Evolutionary conservation across 2,113 vertebrate genomes (phyloP), one percentile per base, ranked within the genome.

Genomic region (Clarias macrocephalus): DNA sequence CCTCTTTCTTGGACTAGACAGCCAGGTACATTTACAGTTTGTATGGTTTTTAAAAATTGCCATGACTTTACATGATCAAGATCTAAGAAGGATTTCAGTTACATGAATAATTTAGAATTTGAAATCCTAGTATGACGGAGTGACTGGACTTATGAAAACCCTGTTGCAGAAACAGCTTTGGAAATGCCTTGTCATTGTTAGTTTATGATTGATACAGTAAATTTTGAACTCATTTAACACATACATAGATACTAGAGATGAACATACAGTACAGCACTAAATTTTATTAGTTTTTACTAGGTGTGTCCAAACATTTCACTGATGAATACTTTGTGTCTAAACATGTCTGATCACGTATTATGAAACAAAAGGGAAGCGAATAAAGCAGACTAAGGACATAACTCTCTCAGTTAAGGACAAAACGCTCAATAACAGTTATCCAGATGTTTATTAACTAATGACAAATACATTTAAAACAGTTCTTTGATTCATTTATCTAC

Each of bases 1-100:
- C 77, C 90, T 99, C 87, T 95, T 99, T 91, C 89, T 99, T 37
- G 97, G 96, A 57, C 94, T 99, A 72, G 96, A 99, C 92, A 96
- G 94, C 87, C 98, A 99, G 96, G 98, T 94, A 63, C 21, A 0
- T n/a, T 42, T 80, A 60, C 37, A 76, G 30, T 23, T 11, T 72
- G 54, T 73, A 15, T 21, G 8, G 6, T 33, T 30, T 33, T 59
- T 59, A 59, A 68, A 68, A 28, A 13, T 28, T 30, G 11, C 48
- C 7, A 48, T 48, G 65, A 3, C 16, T 59, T 59, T 59, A 5
- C 57, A 16, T 16, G 18, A 59, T 19, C 15, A 59, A 4, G 57
- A 19, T 15, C 57, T 19, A 19, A 4, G 62, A 63, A 63, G 62
- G 21, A 25, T 63, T 63, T 63, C 25, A 63, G 7, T 8, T 63